Percentiles rank a stretch among this genome's conserved stretches.
Conservation (phyloP, 2,888 invertebrate genomes). For the Melipona bicolor region DNA sequence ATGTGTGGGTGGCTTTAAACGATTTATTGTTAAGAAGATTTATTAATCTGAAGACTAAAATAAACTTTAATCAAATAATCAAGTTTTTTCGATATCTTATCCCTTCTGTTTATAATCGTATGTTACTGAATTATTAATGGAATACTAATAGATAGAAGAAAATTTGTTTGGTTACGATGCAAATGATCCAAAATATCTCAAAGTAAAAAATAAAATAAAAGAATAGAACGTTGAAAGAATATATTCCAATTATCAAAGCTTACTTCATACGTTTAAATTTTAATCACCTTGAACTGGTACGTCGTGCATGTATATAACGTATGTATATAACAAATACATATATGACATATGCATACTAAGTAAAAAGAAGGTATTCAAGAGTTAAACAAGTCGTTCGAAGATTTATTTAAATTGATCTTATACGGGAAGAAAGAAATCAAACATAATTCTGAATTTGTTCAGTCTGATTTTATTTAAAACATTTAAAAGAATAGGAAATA, state of each 20-base stretch:
- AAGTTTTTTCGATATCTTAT: neutral
- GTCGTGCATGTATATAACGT: neutral
- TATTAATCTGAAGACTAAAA: neutral
- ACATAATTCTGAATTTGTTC: neutral
- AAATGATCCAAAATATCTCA: neutral
- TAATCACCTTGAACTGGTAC: conserved; percentile 7
- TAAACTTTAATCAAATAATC: neutral
- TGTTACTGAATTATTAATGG: neutral
- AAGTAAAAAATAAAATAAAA: neutral
- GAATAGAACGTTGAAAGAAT: neutral
- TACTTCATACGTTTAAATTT: neutral
- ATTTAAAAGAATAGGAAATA: neutral
- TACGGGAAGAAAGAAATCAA: neutral
- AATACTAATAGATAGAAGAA: neutral
- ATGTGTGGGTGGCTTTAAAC: neutral
- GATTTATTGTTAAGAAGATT: neutral
- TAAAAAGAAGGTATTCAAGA: neutral
- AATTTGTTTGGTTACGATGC: neutral
- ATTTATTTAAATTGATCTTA: neutral
- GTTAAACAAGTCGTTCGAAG: neutral
- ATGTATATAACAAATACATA: neutral
- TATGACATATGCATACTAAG: neutral
- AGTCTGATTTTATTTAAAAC: neutral
- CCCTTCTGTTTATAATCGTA: neutral
- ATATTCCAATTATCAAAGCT: neutral